phyloP scores from a whole-genome alignment of 2,888 invertebrate species.

The Bimastos eiseni region DNA sequence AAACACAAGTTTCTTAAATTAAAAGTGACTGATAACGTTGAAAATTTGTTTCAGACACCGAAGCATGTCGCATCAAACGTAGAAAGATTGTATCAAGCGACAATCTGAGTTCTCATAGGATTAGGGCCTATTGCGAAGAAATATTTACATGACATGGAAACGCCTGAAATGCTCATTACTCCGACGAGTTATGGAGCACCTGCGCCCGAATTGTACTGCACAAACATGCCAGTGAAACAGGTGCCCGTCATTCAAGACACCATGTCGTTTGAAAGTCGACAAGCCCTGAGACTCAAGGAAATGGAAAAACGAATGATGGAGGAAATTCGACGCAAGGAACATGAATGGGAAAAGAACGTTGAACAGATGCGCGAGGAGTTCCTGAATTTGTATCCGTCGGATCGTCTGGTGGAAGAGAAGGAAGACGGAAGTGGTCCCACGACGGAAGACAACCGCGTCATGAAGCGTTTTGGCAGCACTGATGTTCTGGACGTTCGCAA shows the following conservation, averaged over 20 bases:
- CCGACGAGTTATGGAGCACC: neutral
- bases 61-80: neutral
- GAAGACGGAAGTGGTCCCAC: slow-evolving; percentile 26
- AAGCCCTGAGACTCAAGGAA: slow-evolving; percentile 38
- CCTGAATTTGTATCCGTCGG: slow-evolving; percentile 40
- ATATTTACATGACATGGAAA: neutral
- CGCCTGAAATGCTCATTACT: neutral
- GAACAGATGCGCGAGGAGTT: slow-evolving; percentile 44
- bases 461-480: slow-evolving; percentile 37
- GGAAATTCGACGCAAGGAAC: slow-evolving; percentile 39
- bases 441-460: neutral
- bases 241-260: slow-evolving; percentile 40
- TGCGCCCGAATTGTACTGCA: neutral
- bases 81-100: neutral
- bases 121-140: neutral
- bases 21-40: neutral
- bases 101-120: neutral
- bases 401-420: slow-evolving; percentile 37
- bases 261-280: slow-evolving; percentile 39
- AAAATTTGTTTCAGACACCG: neutral
- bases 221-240: neutral
- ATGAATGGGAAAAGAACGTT: slow-evolving; percentile 43
- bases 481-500: slow-evolving; percentile 43
- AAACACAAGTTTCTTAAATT: neutral
- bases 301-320: slow-evolving; percentile 42